Evolutionary conservation across 2,888 invertebrate genomes (phyloP).

Genomic region (Drosophila longiperda): DNA sequence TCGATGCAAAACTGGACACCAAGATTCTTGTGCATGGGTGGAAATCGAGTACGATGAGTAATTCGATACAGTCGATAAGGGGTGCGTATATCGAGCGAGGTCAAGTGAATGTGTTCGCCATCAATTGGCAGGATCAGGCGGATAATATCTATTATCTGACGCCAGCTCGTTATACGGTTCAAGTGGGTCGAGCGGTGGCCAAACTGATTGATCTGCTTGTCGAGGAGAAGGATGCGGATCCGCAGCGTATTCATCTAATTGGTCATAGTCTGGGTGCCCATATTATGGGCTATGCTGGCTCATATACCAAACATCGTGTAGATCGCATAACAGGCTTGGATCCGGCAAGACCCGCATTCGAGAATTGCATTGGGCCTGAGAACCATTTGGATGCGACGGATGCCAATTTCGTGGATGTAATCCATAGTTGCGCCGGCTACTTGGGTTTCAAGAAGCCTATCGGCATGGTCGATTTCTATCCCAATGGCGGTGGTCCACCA

Average conservation of each 20-base stretch:
- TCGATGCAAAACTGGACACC: conserved; percentile 82
- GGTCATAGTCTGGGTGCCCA: conserved; percentile 88
- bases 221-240: conserved; percentile 81
- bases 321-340: conserved; percentile 89
- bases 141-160: conserved; percentile 83
- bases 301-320: conserved; percentile 85
- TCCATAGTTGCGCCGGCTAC: conserved; percentile 90
- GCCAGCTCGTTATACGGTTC: conserved; percentile 83
- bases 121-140: conserved; percentile 84
- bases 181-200: conserved; percentile 83
- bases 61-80: conserved; percentile 83
- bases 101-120: conserved; percentile 83
- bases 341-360: conserved; percentile 87
- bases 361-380: conserved; percentile 83
- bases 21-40: conserved; percentile 85
- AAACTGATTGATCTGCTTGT: conserved; percentile 83
- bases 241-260: conserved; percentile 82
- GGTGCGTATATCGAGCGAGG: conserved; percentile 81
- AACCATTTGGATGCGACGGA: conserved; percentile 88
- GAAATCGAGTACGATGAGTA: conserved; percentile 84
- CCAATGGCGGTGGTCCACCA: conserved; percentile 88
- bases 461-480: conserved; percentile 91
- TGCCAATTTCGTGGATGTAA: conserved; percentile 90
- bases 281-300: conserved; percentile 87
- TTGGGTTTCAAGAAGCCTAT: conserved; percentile 87